Percentiles rank a stretch among this genome's conserved stretches.
phyloP scores from a whole-genome alignment of 2,888 invertebrate genomes.

The Epinotia ramella region DNA sequence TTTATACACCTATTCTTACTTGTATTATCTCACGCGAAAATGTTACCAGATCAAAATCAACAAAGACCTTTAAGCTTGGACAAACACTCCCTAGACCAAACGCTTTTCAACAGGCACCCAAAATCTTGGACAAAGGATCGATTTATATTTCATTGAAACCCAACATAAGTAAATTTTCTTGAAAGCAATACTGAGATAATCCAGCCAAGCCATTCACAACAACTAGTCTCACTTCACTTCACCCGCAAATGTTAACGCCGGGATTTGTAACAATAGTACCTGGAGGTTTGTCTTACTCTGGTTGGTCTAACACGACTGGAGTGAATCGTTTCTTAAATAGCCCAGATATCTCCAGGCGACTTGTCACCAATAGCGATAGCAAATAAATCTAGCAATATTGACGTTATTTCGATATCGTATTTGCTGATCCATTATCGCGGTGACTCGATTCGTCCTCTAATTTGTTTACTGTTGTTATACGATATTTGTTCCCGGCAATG shows the following conservation, averaged over 20 bases:
- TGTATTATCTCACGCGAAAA: neutral
- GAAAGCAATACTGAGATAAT: constrained; percentile 2
- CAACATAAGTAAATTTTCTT: neutral
- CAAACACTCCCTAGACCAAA: neutral
- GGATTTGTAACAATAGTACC: too few species aligned
- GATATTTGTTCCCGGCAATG: neutral
- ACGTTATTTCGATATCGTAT: constrained; percentile 23
- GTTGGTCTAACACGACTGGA: too few species aligned
- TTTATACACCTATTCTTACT: neutral
- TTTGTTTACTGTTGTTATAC: constrained; percentile 20
- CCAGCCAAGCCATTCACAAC: neutral
- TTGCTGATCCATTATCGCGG: constrained; percentile 36
- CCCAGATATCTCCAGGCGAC: neutral
- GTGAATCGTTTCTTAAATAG: too few species aligned
- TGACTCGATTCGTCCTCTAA: constrained; percentile 21
- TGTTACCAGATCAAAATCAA: neutral
- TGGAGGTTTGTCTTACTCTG: too few species aligned
- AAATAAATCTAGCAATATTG: constrained; percentile 39
- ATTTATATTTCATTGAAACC: neutral
- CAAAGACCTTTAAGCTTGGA: neutral
- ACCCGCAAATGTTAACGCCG: too few species aligned
- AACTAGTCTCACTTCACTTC: too few species aligned
- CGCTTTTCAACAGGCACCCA: neutral
- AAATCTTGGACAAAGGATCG: neutral
- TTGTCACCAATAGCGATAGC: constrained; percentile 15